Conservation (phyloP, 2,113 vertebrate genomes). For the Poeciliopsis prolifica region DNA sequence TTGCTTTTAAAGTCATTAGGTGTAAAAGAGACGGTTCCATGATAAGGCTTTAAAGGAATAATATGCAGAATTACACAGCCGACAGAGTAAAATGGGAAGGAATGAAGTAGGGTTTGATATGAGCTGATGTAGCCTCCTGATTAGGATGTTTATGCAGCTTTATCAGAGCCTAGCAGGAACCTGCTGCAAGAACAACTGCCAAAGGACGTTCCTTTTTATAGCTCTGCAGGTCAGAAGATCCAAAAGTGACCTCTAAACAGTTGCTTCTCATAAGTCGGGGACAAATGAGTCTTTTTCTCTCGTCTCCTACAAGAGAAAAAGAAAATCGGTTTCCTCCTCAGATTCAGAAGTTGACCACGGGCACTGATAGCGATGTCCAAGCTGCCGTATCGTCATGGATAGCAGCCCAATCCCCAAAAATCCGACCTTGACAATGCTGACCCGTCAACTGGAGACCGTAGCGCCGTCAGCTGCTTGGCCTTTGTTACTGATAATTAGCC, state of each 20-base stretch:
- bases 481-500: constrained; percentile 68
- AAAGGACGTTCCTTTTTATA: constrained; percentile 55
- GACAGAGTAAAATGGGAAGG: constrained; percentile 30
- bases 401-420: constrained; percentile 33
- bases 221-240: constrained; percentile 55
- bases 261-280: constrained; percentile 13
- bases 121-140: constrained; percentile 52
- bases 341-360: constrained; percentile 5
- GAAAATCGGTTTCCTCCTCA: constrained; percentile 19
- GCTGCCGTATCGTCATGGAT: constrained; percentile 31
- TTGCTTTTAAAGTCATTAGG: constrained; percentile 74
- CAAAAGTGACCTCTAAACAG: constrained; percentile 19
- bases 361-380: constrained; percentile 23
- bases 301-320: too few species aligned
- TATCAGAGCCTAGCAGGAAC: constrained; percentile 60
- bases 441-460: constrained; percentile 38
- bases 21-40: constrained; percentile 50
- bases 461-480: constrained; percentile 30
- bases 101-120: constrained; percentile 40
- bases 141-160: constrained; percentile 69
- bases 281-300: background rate
- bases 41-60: constrained; percentile 71
- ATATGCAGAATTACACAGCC: constrained; percentile 57
- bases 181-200: constrained; percentile 38
- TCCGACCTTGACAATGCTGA: constrained; percentile 45